Evolutionary conservation across 2,113 vertebrate species (phyloP).

Genomic region (Carassius gibelio): DNA sequence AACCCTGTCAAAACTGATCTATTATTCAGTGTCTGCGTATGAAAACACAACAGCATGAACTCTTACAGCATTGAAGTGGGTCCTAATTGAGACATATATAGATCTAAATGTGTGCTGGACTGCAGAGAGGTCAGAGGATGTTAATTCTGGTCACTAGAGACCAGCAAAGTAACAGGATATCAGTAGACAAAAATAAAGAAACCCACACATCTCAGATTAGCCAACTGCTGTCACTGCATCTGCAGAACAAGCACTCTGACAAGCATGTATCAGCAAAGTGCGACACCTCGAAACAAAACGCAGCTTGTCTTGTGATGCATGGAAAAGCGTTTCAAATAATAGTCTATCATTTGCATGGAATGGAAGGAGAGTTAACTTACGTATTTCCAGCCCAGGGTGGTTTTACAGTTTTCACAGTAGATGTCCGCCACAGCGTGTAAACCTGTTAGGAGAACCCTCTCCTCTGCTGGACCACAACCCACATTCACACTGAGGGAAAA

Average conservation of each 20-base stretch:
- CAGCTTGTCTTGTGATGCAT: neutral
- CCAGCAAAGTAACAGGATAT: slow-evolving; percentile 49
- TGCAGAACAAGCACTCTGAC: neutral
- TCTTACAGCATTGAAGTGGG: neutral
- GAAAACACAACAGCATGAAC: neutral
- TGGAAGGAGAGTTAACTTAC: slow-evolving; percentile 75
- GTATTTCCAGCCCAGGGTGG: slow-evolving; percentile 99
- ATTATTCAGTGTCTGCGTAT: neutral
- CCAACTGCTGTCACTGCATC: slow-evolving; percentile 30
- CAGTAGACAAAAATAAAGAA: slow-evolving; percentile 52
- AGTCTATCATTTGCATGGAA: neutral
- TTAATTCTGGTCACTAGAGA: slow-evolving; percentile 30
- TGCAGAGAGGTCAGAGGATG: slow-evolving; percentile 20
- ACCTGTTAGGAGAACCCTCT: slow-evolving; percentile 96
- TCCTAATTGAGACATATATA: neutral
- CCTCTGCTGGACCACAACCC: slow-evolving; percentile 96
- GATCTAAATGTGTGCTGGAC: neutral
- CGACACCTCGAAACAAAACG: neutral
- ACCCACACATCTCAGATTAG: slow-evolving; percentile 39
- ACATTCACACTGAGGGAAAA: slow-evolving; percentile 87
- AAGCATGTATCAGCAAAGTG: neutral
- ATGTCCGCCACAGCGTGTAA: slow-evolving; percentile 98
- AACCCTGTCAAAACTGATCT: neutral
- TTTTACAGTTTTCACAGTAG: slow-evolving; percentile 99
- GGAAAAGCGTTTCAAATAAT: neutral